A percentile compares a stretch with the other conserved stretches of the same genome.
Evolutionary conservation across 2,888 invertebrate species (phyloP).

Genomic region (Ecliptopera silaceata): DNA sequence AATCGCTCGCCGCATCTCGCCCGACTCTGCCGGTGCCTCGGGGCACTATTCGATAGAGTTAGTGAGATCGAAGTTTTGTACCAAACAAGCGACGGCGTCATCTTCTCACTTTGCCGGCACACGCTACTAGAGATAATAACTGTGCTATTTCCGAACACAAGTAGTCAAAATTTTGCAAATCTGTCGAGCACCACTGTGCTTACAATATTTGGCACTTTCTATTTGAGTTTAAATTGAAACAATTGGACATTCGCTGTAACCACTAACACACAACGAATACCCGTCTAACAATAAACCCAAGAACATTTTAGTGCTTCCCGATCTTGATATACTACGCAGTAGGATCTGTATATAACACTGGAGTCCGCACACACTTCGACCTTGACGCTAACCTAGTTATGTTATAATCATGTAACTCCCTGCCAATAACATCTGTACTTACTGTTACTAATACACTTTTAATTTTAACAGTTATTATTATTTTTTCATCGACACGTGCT

Average conservation of each 20-base stretch:
- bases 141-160: constrained; percentile 66
- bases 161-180: constrained; percentile 75
- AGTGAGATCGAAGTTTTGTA: constrained; percentile 31
- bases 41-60: constrained; percentile 9
- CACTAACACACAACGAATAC: constrained; percentile 51
- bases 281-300: constrained; percentile 42
- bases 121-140: constrained; percentile 54
- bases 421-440: constrained; percentile 32
- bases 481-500: constrained; percentile 35
- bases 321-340: not conserved
- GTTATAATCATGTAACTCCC: constrained; percentile 32
- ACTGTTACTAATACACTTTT: constrained; percentile 33
- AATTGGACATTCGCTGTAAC: constrained; percentile 54
- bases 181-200: constrained; percentile 80
- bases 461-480: constrained; percentile 32
- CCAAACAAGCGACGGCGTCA: constrained; percentile 55
- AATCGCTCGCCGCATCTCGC: constrained; percentile 31
- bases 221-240: constrained; percentile 55
- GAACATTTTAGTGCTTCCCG: constrained; percentile 17
- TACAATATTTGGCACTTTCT: constrained; percentile 79
- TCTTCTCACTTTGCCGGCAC: constrained; percentile 53
- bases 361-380: constrained; percentile 40
- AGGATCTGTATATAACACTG: constrained; percentile 53
- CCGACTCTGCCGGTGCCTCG: constrained; percentile 4
- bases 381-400: constrained; percentile 40